These are phyloP conservation scores for Temnopleurus reevesii DNA, from an alignment of 53 echinoderm and acorn worm genomes.

Conservation along the genomic window DNA sequence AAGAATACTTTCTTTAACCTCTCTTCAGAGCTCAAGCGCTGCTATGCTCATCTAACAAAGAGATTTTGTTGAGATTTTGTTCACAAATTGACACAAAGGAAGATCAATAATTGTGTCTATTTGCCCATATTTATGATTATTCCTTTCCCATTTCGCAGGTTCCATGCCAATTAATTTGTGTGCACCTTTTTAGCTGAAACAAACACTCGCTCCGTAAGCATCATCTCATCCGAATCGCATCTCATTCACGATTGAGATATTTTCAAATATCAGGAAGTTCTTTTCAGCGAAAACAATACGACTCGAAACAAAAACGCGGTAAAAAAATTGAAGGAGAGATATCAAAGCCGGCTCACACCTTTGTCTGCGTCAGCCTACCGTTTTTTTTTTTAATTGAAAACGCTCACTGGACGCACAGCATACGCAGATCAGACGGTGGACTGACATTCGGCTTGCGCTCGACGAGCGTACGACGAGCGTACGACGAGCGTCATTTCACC, in stretches of 20 bases:
- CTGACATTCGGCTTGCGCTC: no score
- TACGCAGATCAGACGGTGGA: no score
- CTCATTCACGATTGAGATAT: not conserved
- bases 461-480: no score
- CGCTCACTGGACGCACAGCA: no score
- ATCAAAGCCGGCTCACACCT: no score
- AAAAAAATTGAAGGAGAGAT: not conserved
- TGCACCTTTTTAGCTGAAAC: not conserved
- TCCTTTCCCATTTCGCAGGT: not conserved
- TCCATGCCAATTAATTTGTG: constrained; percentile 17
- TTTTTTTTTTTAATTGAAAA: no score
- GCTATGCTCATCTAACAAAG: no score
- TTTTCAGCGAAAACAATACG: constrained; percentile 7
- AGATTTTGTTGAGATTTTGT: no score
- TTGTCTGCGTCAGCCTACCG: no score
- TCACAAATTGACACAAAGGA: not conserved
- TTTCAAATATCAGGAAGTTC: not conserved
- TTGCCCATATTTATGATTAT: not conserved
- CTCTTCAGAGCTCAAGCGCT: no score
- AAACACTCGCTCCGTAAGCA: not conserved
- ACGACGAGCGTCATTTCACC: no score
- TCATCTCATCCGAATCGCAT: not conserved
- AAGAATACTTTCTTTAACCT: no score
- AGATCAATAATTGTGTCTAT: not conserved
- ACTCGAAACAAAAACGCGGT: constrained; percentile 10